Base-by-base conservation (phyloP, 2,888 invertebrate species). In the Nomada ruficornis region DNA sequence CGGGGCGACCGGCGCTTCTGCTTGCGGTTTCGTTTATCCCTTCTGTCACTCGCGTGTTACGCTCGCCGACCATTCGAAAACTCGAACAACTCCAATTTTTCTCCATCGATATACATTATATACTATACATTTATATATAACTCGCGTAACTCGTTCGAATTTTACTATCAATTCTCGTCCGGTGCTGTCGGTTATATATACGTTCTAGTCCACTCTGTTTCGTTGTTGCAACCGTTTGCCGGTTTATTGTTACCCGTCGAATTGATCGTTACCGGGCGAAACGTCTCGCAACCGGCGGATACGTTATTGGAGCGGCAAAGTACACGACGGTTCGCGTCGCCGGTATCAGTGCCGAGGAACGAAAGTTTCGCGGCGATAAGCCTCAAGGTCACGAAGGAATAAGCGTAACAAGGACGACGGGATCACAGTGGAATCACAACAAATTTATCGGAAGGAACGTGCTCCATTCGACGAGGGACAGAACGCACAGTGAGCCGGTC, bases 311-410 rank as follows among this genome's bases (percentile, higher is more conserved):
- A 7, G 36, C 36, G 7, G 10, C 3, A 7, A 7, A 29, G 23
- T 13, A 23, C 9, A 64, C 9, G 15, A 29, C 2, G 15, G 4
- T 52, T 26, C 11, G 10, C 15, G 20, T 50, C 55, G n/a, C 63
- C 36, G 47, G 62, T 20, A 23, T 60, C 23, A 44, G 54, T 36
- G 64, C 42, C 13, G 36, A 20, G 36, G 9, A 44, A 13, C 50
- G 23, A 44, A 54, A 47, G 47, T 55, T 26, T 47, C 15, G 54
- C 42, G 72, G 64, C 71, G 50, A 26, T 54, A 55, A 67, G 52
- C 20, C 57, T 20, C 73, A 79, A 74, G 68, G 64, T 52, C 70
- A 44, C 15, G 42, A 54, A 15, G 67, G 20, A 68, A 57, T 54
- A 52, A 77, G 36, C 26, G 36, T 59, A 57, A 57, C 54, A 55